A percentile compares a stretch with the other conserved stretches of the same genome.
These are phyloP conservation scores for Phoeniculus purpureus DNA, from an alignment of 2,797 vertebrate species.

Conservation along the genomic window DNA sequence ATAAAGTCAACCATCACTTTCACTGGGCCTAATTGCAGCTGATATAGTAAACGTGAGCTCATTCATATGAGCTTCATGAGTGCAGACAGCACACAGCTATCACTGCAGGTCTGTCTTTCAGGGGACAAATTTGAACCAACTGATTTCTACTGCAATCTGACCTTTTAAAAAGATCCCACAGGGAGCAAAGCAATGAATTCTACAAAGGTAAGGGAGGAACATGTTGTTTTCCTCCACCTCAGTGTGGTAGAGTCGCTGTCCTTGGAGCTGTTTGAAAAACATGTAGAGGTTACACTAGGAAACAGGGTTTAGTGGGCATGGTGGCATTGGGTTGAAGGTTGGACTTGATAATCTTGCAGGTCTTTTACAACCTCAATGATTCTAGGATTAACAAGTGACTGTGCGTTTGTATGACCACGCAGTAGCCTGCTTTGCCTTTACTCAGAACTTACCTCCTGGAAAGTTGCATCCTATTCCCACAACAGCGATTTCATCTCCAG, in stretches of 20 bases:
- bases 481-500: slow-evolving; percentile 79
- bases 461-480: slow-evolving; percentile 89
- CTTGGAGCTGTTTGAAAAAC: too few relatives aligned
- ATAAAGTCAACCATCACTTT: background rate
- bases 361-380: too few relatives aligned
- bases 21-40: background rate
- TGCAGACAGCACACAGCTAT: too few relatives aligned
- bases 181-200: background rate
- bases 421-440: background rate
- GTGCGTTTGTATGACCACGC: background rate
- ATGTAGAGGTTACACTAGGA: too few relatives aligned
- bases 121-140: too few relatives aligned
- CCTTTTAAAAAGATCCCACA: background rate
- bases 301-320: too few relatives aligned
- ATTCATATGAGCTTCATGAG: too few relatives aligned
- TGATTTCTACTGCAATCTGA: background rate
- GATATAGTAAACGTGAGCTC: background rate
- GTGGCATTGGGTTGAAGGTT: too few relatives aligned
- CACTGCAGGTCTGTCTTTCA: too few relatives aligned
- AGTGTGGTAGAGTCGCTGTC: too few relatives aligned
- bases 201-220: background rate
- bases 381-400: background rate
- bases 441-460: slow-evolving; percentile 79
- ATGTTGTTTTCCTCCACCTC: background rate
- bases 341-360: too few relatives aligned